phyloP scores from a whole-genome alignment of 2,113 vertebrate species.

The Plotosus lineatus region DNA sequence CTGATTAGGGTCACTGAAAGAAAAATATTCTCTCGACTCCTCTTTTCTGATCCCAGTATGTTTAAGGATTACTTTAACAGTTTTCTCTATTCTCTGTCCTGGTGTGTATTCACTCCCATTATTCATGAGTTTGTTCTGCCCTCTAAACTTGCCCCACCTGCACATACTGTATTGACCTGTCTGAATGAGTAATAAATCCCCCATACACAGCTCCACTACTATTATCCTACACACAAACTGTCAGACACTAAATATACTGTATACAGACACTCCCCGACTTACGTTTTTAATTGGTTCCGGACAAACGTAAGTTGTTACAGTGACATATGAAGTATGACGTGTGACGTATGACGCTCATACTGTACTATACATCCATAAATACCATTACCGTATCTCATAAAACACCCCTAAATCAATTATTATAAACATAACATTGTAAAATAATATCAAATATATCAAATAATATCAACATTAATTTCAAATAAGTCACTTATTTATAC shows the following conservation, averaged over 20 bases:
- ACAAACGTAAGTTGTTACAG: too few species aligned
- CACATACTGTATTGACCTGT: neutral
- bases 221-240: neutral
- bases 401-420: too few species aligned
- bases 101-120: conserved; percentile 36
- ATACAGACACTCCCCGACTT: too few species aligned
- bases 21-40: conserved; percentile 17
- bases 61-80: conserved; percentile 13
- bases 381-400: too few species aligned
- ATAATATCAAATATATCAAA: too few species aligned
- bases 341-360: too few species aligned
- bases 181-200: conserved; percentile 36
- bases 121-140: conserved; percentile 24
- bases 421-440: too few species aligned
- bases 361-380: too few species aligned
- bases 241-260: neutral
- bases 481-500: too few species aligned
- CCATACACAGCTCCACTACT: neutral
- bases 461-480: too few species aligned
- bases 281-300: too few species aligned
- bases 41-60: conserved; percentile 29
- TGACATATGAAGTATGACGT: too few species aligned
- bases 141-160: conserved; percentile 31
- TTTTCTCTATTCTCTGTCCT: conserved; percentile 17
- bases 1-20: conserved; percentile 15